These are phyloP conservation scores for Sinocyclocheilus rhinocerous DNA, from an alignment of 2,113 vertebrate species.

Conservation along the genomic window DNA sequence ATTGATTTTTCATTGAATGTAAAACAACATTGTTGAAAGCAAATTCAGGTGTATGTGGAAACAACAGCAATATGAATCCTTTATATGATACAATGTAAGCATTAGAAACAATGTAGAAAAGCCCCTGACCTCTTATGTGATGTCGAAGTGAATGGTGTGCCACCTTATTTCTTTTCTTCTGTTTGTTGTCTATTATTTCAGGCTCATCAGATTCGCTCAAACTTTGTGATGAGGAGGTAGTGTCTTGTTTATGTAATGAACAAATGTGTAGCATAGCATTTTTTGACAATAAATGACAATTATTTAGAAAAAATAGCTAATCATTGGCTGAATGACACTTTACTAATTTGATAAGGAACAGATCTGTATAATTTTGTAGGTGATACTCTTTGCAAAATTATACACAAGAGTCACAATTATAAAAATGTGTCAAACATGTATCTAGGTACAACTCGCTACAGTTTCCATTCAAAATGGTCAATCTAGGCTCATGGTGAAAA, in stretches of 20 bases:
- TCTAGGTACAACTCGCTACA: background rate
- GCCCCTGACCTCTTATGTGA: background rate
- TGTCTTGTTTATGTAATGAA: too few relatives aligned
- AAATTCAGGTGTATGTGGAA: background rate
- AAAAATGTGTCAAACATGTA: background rate
- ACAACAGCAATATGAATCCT: background rate
- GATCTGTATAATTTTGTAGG: background rate
- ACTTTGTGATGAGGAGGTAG: background rate
- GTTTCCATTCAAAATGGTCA: background rate
- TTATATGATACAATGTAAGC: background rate
- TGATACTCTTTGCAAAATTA: too few relatives aligned
- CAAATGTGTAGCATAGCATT: background rate
- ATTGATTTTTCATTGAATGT: background rate
- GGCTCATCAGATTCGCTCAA: background rate
- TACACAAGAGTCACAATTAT: too few relatives aligned
- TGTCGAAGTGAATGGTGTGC: too few relatives aligned
- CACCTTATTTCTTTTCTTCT: too few relatives aligned
- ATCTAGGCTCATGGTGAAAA: too few relatives aligned
- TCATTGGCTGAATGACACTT: background rate
- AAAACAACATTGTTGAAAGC: constrained; percentile 4
- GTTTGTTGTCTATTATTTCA: background rate
- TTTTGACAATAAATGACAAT: background rate
- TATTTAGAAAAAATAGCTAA: background rate
- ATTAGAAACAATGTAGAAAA: background rate
- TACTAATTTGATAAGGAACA: background rate